Base-by-base conservation (phyloP, 2,888 invertebrate genomes). In the Trissolcus japonicus region DNA sequence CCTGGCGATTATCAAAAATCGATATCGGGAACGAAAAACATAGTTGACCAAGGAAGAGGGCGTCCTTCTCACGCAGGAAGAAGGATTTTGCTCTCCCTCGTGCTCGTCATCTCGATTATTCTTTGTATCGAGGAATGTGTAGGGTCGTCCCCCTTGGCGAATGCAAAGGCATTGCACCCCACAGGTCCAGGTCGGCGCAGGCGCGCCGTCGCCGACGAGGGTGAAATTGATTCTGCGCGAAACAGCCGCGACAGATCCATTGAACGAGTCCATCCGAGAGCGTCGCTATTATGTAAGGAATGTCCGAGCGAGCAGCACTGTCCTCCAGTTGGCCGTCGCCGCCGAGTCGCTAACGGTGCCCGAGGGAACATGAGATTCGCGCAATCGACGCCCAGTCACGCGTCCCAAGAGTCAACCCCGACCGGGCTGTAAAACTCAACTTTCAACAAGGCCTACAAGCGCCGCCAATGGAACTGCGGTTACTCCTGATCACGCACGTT, bases 141-240 rank as follows among this genome's bases (percentile, higher is more conserved):
- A 76, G 69, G 76, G 76, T 71, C 69, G 75, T 69, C 75, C 75
- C 69, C 75, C 69, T 65, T 41, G 51, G 65, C 60, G 65, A 63
- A 65, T 76, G 75, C 75, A 76, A 69, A 76, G 69, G 75, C 75
- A 76, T 76, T 69, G 75, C 75, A 76, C 75, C 75, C 77, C 73
- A 54, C 65, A 78, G 66, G 78, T 74, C 74, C 74, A 71, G 73
- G 75, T 48, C 50, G 56, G 75, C 79, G 79, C 79, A 78, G 61
- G 66, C 75, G 75, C 65, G 67, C 57, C 72, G 25, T 55, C 68
- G 55, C 65, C 54, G 72, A 56, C 61, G 65, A 62, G 76, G 73
- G 79, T 74, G 76, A 77, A 79, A 78, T 79, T 78, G 79, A 78
- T 79, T 78, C 78, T 78, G 76, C 73, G 75, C 71, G 77, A 69